phyloP scores from a whole-genome alignment of 35 echinoderm and acorn worm genomes.

The Ophiothrix spiculata region DNA sequence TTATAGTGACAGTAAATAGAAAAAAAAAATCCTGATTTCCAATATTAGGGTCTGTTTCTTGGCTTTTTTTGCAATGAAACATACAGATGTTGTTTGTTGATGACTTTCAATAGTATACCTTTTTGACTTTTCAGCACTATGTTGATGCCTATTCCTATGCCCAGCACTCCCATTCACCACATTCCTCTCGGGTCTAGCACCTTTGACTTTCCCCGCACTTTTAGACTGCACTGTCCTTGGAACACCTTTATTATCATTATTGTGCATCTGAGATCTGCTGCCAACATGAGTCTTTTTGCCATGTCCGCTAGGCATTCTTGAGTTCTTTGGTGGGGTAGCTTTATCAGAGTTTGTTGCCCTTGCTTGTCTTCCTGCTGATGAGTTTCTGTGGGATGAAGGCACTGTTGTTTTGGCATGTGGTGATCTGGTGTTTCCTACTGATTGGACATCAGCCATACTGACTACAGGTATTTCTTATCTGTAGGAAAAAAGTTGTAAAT shows the following conservation, averaged over 20 bases:
- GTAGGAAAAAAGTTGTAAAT: no score
- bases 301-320: not conserved
- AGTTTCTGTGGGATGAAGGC: no score
- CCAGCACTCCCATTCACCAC: not conserved
- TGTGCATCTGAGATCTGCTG: not conserved
- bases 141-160: not conserved
- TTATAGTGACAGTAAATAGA: no score
- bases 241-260: not conserved
- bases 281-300: no score
- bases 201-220: not conserved
- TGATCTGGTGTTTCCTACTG: no score
- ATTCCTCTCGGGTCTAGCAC: not conserved
- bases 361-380: not conserved
- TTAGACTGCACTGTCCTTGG: not conserved
- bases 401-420: no score
- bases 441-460: no score
- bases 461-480: no score
- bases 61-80: not conserved
- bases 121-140: not conserved
- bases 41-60: no score
- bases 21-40: no score
- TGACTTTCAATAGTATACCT: not conserved
- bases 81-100: not conserved
- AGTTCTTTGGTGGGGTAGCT: not conserved
- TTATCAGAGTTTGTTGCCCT: not conserved